A percentile compares a stretch with the other conserved stretches of the same genome.
Conservation (phyloP, 2,797 vertebrate species). For the Toxotes lorentzi region DNA sequence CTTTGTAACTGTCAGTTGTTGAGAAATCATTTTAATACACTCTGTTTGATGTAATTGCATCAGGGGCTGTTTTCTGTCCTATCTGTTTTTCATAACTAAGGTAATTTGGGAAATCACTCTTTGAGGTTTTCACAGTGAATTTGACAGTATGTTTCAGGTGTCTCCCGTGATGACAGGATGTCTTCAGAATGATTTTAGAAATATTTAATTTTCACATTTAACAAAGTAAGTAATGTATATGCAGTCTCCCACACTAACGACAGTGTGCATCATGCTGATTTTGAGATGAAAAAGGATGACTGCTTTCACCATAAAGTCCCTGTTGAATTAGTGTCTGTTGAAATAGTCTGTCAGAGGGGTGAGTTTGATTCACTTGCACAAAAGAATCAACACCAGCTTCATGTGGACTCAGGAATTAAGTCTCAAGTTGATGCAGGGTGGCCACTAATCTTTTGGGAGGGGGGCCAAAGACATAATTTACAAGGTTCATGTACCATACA, state of each 20-base stretch:
- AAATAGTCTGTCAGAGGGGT: slow-evolving; percentile 36
- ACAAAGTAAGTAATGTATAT: too few relatives aligned
- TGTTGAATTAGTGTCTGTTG: slow-evolving; percentile 35
- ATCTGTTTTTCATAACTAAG: slow-evolving; percentile 31
- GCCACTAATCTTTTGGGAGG: slow-evolving; percentile 62
- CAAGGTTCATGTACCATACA: slow-evolving; percentile 64
- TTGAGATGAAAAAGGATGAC: slow-evolving; percentile 37
- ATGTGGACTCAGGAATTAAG: slow-evolving; percentile 56
- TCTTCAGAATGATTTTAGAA: slow-evolving; percentile 18
- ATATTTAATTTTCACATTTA: slow-evolving; percentile 23
- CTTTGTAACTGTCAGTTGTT: slow-evolving; percentile 24
- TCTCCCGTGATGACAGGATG: slow-evolving; percentile 14
- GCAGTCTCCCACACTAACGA: slow-evolving; percentile 2
- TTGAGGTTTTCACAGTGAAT: slow-evolving; percentile 17
- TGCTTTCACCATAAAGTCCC: slow-evolving; percentile 23
- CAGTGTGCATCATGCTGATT: slow-evolving; percentile 32
- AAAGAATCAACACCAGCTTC: slow-evolving; percentile 46
- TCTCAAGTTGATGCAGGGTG: slow-evolving; percentile 59
- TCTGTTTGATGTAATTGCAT: slow-evolving; percentile 24
- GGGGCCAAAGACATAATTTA: slow-evolving; percentile 61
- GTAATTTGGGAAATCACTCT: slow-evolving; percentile 24
- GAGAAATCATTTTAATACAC: slow-evolving; percentile 26
- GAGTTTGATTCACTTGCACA: slow-evolving; percentile 46
- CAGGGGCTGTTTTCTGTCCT: slow-evolving; percentile 28
- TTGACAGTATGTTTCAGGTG: slow-evolving; percentile 14